Conservation (phyloP, 2,797 vertebrate species). For the Knipowitschia caucasica region DNA sequence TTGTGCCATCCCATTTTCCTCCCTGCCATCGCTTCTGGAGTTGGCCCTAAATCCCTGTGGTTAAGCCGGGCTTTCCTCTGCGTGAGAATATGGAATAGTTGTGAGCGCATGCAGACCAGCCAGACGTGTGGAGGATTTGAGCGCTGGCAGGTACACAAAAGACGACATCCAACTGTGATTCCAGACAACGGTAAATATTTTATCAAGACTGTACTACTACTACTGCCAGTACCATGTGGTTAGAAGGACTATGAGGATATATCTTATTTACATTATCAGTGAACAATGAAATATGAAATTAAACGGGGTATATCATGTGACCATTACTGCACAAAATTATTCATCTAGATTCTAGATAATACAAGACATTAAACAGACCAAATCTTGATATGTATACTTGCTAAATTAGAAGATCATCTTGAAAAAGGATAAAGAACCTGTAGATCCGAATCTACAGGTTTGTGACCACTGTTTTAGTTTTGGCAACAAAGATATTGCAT, state of each 20-base stretch:
- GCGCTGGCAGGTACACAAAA: constrained; percentile 62
- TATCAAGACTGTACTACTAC: constrained; percentile 38
- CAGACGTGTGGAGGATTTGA: constrained; percentile 53
- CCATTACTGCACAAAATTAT: too few species aligned
- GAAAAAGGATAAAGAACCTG: too few species aligned
- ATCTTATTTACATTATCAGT: too few species aligned
- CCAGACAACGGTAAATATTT: constrained; percentile 45
- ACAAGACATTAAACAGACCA: too few species aligned
- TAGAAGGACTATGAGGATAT: constrained; percentile 27
- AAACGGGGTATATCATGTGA: too few species aligned
- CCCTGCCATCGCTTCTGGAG: constrained; percentile 54
- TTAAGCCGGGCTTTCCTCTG: constrained; percentile 62
- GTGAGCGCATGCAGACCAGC: constrained; percentile 38
- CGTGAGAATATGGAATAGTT: constrained; percentile 45
- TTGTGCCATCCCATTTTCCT: constrained; percentile 60
- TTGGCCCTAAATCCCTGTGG: constrained; percentile 60
- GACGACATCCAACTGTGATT: constrained; percentile 44
- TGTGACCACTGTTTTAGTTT: too few species aligned
- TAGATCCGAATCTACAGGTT: too few species aligned
- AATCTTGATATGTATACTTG: too few species aligned
- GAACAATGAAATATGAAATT: too few species aligned
- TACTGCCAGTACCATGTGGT: constrained; percentile 19
- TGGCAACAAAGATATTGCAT: too few species aligned
- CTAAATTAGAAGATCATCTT: too few species aligned
- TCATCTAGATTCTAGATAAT: too few species aligned